phyloP scores from a whole-genome alignment of 2,888 invertebrate genomes.

The Agapetus fuscipes region DNA sequence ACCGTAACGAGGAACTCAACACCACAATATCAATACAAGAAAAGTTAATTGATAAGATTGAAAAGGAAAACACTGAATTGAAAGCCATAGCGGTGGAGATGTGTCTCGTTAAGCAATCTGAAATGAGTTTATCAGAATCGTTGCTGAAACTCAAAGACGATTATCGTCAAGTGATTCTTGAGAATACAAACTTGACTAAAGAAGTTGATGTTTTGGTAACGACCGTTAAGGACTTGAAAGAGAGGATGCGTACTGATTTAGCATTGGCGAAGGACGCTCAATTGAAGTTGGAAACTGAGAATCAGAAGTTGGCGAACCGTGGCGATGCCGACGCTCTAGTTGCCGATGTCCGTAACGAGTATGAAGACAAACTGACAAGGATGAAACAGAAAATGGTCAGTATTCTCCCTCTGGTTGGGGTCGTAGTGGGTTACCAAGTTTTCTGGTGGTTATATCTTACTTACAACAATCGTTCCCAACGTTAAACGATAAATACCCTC shows the following conservation, averaged over 20 bases:
- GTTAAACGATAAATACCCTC: too few species aligned
- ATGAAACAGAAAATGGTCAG: constrained; percentile 78
- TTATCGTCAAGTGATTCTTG: constrained; percentile 26
- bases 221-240: background rate
- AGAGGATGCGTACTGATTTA: constrained; percentile 34
- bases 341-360: constrained; percentile 52
- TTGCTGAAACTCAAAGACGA: constrained; percentile 25
- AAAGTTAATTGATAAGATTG: constrained; percentile 12
- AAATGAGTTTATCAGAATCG: background rate
- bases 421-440: constrained; percentile 41
- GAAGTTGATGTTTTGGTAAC: constrained; percentile 22
- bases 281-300: constrained; percentile 4
- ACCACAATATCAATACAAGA: constrained; percentile 11
- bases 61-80: constrained; percentile 11
- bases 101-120: background rate
- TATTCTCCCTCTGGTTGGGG: constrained; percentile 39
- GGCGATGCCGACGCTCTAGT: constrained; percentile 26
- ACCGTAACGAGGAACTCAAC: constrained; percentile 10
- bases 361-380: constrained; percentile 65
- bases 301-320: constrained; percentile 24
- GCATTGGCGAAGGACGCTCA: constrained; percentile 22
- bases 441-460: constrained; percentile 30
- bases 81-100: constrained; percentile 22
- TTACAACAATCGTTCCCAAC: too few species aligned
- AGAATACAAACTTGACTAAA: constrained; percentile 32